Conservation (phyloP, 2,888 invertebrate species). For the Dicycla oo region DNA sequence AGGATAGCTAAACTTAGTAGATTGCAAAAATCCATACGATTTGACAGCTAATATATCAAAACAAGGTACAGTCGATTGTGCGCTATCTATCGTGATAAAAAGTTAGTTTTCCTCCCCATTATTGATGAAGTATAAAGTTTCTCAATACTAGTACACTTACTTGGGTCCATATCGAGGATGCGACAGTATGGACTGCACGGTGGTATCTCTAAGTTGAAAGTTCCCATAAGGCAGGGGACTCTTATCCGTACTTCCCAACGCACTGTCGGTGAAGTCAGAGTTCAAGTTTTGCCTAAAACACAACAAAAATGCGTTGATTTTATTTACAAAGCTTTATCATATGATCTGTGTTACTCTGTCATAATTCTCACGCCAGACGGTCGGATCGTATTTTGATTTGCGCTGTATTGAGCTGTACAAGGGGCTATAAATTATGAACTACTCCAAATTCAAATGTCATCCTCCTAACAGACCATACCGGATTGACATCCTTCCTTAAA, state of each 20-base stretch:
- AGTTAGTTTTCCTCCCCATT: too few species aligned
- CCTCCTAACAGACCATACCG: not conserved
- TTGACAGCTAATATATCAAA: too few species aligned
- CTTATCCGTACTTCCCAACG: slow-evolving; percentile 97
- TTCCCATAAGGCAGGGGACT: slow-evolving; percentile 98
- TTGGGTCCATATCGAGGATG: slow-evolving; percentile 98
- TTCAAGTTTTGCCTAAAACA: slow-evolving; percentile 96
- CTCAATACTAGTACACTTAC: slow-evolving; percentile 84
- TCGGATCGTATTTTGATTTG: slow-evolving; percentile 33
- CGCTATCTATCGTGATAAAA: too few species aligned
- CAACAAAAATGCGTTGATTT: slow-evolving; percentile 19
- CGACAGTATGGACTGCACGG: slow-evolving; percentile 96
- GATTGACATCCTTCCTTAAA: not conserved
- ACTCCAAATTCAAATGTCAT: not conserved
- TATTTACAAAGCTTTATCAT: slow-evolving; percentile 39
- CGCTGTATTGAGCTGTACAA: not conserved
- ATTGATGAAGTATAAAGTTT: slow-evolving; percentile 43
- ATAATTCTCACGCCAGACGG: slow-evolving; percentile 44
- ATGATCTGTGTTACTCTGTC: slow-evolving; percentile 37
- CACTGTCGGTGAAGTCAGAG: slow-evolving; percentile 98
- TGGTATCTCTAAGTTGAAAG: slow-evolving; percentile 97
- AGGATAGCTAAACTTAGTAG: too few species aligned
- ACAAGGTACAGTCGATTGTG: too few species aligned
- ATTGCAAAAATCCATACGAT: too few species aligned
- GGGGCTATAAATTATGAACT: not conserved